Conservation (phyloP, 2,113 vertebrate genomes). For the Todiramphus saurophagus region DNA sequence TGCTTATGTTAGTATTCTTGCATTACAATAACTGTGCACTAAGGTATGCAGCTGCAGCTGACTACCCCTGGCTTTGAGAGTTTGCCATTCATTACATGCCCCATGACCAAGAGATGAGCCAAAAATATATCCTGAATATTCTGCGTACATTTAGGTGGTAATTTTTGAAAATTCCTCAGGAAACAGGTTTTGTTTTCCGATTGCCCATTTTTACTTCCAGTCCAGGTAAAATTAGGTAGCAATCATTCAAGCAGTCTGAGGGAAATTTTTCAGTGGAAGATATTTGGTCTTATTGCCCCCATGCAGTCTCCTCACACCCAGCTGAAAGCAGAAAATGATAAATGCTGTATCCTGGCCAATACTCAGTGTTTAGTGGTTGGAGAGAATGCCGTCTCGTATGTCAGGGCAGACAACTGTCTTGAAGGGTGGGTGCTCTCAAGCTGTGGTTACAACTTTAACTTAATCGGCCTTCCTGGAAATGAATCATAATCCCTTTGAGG, state of each 20-base stretch:
- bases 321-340: constrained; percentile 27
- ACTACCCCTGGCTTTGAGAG: background rate
- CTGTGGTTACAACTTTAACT: constrained; percentile 38
- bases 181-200: background rate
- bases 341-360: background rate
- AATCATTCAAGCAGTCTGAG: background rate
- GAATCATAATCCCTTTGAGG: constrained; percentile 44
- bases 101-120: background rate
- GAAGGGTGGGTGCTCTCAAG: constrained; percentile 20
- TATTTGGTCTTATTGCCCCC: background rate
- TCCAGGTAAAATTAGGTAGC: constrained; percentile 5
- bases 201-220: background rate
- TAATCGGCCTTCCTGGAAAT: constrained; percentile 47
- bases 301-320: constrained; percentile 16
- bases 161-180: background rate
- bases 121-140: constrained; percentile 1
- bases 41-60: background rate
- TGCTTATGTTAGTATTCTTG: background rate
- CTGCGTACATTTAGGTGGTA: background rate
- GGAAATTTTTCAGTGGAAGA: background rate
- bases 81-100: background rate
- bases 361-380: background rate
- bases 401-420: constrained; percentile 47
- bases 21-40: background rate
- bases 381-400: constrained; percentile 1